phyloP scores from a whole-genome alignment of 2,888 invertebrate genomes.

The Ormyrus rosae region DNA sequence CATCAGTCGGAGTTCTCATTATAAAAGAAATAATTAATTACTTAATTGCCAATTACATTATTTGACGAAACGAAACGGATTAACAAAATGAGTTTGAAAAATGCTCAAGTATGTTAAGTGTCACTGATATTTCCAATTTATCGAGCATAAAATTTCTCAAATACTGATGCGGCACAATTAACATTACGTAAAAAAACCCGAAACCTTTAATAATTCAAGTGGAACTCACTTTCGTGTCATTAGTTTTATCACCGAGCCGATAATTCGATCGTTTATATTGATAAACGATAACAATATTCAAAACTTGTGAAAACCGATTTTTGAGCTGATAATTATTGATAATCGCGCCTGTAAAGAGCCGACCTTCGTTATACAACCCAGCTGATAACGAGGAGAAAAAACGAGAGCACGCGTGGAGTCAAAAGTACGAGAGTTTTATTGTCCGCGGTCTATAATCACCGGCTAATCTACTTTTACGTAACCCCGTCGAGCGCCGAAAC shows the following conservation, averaged over 20 bases:
- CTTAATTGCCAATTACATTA: background rate
- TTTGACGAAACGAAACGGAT: too few species aligned
- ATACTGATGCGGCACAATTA: background rate
- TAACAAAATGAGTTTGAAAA: too few species aligned
- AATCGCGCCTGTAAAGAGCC: too few species aligned
- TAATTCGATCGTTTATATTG: conserved; percentile 21
- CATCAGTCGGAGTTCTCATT: too few species aligned
- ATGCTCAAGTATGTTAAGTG: too few species aligned
- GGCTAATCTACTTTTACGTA: conserved; percentile 38
- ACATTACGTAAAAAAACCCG: conserved; percentile 7
- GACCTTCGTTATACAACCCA: too few species aligned
- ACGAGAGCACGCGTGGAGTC: background rate
- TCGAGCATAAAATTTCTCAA: too few species aligned
- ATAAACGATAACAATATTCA: background rate
- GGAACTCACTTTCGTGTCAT: conserved; percentile 14
- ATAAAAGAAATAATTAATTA: too few species aligned
- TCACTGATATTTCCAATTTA: too few species aligned
- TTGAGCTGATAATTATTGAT: too few species aligned
- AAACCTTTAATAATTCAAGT: conserved; percentile 5
- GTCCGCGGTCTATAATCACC: background rate
- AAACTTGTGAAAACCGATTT: background rate
- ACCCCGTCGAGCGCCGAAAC: too few species aligned
- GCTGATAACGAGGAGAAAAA: too few species aligned
- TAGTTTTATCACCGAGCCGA: conserved; percentile 21
- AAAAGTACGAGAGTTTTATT: conserved; percentile 14